Evolutionary conservation across 1,140 invertebrate genomes (phyloP).

Genomic region (Brachystomella parvula): DNA sequence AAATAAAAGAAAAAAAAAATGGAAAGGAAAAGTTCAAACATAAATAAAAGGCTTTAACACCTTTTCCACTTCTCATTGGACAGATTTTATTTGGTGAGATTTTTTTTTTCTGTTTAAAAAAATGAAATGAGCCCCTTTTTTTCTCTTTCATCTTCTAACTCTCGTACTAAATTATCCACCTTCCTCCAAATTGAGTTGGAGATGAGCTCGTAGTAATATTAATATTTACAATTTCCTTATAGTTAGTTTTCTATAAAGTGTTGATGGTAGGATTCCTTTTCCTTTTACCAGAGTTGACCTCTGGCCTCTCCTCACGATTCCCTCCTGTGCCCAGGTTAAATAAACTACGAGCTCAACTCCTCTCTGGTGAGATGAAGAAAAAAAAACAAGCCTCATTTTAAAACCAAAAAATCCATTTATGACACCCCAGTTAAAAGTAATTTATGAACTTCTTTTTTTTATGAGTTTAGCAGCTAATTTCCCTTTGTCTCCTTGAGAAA

Average conservation of each 20-base stretch:
- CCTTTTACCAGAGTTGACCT: conserved; percentile 1
- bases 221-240: conserved; percentile 1
- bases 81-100: not conserved
- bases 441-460: not conserved
- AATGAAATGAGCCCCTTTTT: not conserved
- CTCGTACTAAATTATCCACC: conserved; percentile 3
- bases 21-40: no score
- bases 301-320: not conserved
- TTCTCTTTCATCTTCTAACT: no score
- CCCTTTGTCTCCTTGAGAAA: conserved; percentile 4
- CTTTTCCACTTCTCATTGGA: not conserved
- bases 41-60: not conserved
- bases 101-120: not conserved
- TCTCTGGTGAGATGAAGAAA: not conserved
- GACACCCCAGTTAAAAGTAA: conserved; percentile 1
- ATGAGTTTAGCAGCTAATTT: conserved; percentile 1
- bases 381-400: not conserved
- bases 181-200: not conserved
- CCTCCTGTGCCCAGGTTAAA: not conserved
- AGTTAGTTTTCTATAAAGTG: not conserved
- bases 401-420: conserved; percentile 6
- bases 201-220: not conserved
- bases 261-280: conserved; percentile 9
- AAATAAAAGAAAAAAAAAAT: not conserved
- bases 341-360: no score